Percentiles rank a stretch among this genome's conserved stretches.
Conservation (phyloP, 1,140 invertebrate species). For the Fopius arisanus region DNA sequence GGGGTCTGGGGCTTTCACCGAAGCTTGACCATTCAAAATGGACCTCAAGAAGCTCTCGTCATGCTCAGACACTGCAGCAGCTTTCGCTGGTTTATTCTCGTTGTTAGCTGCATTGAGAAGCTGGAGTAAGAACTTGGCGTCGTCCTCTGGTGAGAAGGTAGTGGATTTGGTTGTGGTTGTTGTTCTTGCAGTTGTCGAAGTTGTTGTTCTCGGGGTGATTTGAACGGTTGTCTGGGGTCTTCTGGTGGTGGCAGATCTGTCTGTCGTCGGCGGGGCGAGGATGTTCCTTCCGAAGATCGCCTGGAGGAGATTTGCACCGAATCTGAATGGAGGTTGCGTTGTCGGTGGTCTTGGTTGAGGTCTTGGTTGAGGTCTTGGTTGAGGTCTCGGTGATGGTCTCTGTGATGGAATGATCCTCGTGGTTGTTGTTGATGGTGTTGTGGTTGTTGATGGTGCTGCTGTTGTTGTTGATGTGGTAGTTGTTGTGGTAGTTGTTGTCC, state of each 20-base stretch:
- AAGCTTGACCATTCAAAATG: constrained; percentile 45
- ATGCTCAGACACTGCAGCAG: constrained; percentile 29
- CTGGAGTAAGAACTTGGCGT: constrained; percentile 52
- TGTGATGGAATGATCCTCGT: constrained; percentile 38
- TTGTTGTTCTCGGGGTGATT: constrained; percentile 34
- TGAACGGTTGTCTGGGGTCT: constrained; percentile 28
- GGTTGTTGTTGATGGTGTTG: constrained; percentile 23
- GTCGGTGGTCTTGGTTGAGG: constrained; percentile 39
- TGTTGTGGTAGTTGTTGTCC: constrained; percentile 2
- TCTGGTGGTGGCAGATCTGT: constrained; percentile 19
- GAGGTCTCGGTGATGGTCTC: constrained; percentile 43
- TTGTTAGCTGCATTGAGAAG: constrained; percentile 42
- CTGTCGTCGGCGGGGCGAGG: constrained; percentile 37
- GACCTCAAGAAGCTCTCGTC: constrained; percentile 54
- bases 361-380: constrained; percentile 34
- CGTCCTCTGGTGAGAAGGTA: constrained; percentile 55
- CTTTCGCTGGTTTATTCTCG: neutral
- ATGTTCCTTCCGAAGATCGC: constrained; percentile 53
- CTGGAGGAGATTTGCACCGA: constrained; percentile 52
- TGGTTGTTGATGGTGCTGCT: constrained; percentile 24
- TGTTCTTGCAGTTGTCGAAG: constrained; percentile 27
- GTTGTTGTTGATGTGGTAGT: constrained; percentile 15
- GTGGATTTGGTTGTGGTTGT: constrained; percentile 24
- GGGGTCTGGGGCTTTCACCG: constrained; percentile 24
- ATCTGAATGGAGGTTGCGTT: constrained; percentile 40